A percentile compares a stretch with the other conserved stretches of the same genome.
phyloP scores from a whole-genome alignment of 2,888 invertebrate genomes.

The Anagyrus pseudococci region DNA sequence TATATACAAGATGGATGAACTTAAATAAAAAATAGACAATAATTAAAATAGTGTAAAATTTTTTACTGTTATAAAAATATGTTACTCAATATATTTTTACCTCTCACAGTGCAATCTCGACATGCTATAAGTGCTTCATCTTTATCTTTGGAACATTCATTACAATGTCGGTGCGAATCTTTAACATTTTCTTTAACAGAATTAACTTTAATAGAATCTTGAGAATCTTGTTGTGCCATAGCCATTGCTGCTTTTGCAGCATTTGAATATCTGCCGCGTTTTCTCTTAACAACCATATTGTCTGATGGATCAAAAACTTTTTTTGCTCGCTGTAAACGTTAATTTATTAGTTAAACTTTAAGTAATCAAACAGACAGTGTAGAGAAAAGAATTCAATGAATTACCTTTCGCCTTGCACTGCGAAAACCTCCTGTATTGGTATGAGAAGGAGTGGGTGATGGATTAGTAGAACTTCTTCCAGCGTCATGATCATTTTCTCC shows the following conservation, averaged over 20 bases:
- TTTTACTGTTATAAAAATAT: conserved; percentile 14
- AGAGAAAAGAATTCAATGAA: neutral
- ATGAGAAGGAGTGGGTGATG: conserved; percentile 57
- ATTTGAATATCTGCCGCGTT: conserved; percentile 73
- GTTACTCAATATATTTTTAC: conserved; percentile 53
- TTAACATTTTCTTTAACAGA: conserved; percentile 52
- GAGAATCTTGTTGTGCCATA: conserved; percentile 62
- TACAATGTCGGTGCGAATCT: conserved; percentile 53
- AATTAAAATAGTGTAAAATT: conserved; percentile 18
- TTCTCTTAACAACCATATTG: conserved; percentile 76
- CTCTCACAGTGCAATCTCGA: conserved; percentile 76
- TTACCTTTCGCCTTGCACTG: conserved; percentile 58
- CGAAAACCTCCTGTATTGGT: conserved; percentile 54
- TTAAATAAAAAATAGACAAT: conserved; percentile 49
- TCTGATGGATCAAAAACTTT: conserved; percentile 88
- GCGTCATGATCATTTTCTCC: conserved; percentile 63
- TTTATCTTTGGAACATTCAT: conserved; percentile 57
- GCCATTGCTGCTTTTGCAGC: conserved; percentile 51
- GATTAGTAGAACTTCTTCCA: conserved; percentile 63
- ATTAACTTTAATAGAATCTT: conserved; percentile 47
- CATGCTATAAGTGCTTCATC: conserved; percentile 72
- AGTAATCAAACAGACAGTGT: neutral
- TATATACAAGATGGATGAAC: conserved; percentile 76
- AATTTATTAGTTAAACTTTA: neutral
- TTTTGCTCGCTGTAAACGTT: conserved; percentile 71